Evolutionary conservation across 2,888 invertebrate species (phyloP).

Genomic region (Clanis bilineata): DNA sequence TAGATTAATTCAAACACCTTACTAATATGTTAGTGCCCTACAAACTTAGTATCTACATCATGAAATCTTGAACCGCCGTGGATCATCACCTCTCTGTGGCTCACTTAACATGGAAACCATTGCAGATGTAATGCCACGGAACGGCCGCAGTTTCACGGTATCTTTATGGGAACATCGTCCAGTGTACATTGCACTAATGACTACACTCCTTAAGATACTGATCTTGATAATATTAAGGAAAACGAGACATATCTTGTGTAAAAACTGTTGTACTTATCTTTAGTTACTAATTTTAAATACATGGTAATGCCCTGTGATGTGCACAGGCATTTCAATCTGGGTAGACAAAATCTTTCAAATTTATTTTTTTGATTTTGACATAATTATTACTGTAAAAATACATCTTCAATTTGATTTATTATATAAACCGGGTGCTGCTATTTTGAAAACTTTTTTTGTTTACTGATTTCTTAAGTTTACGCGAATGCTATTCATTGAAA

Average conservation of each 20-base stretch:
- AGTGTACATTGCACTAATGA: constrained; percentile 14
- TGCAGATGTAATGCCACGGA: constrained; percentile 19
- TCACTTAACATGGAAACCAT: constrained; percentile 16
- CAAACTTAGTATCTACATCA: constrained; percentile 3
- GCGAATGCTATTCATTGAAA: too few species aligned
- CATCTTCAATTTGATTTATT: too few species aligned
- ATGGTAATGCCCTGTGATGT: background rate
- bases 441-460: too few species aligned
- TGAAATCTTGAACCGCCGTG: background rate
- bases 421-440: too few species aligned
- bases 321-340: too few species aligned
- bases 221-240: constrained; percentile 3
- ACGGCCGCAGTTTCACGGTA: constrained; percentile 14
- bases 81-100: constrained; percentile 9
- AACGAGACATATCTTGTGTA: background rate
- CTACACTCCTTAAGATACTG: constrained; percentile 4
- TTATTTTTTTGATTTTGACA: too few species aligned
- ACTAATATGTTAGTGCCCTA: background rate
- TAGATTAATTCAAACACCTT: background rate
- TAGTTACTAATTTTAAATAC: background rate
- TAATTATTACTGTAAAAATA: too few species aligned
- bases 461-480: too few species aligned
- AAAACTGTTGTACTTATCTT: background rate
- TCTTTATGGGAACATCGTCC: constrained; percentile 16
- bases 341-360: too few species aligned